A percentile compares a stretch with the other conserved stretches of the same genome.
Conservation (phyloP, 2,888 invertebrate species). For the Ceriagrion tenellum region DNA sequence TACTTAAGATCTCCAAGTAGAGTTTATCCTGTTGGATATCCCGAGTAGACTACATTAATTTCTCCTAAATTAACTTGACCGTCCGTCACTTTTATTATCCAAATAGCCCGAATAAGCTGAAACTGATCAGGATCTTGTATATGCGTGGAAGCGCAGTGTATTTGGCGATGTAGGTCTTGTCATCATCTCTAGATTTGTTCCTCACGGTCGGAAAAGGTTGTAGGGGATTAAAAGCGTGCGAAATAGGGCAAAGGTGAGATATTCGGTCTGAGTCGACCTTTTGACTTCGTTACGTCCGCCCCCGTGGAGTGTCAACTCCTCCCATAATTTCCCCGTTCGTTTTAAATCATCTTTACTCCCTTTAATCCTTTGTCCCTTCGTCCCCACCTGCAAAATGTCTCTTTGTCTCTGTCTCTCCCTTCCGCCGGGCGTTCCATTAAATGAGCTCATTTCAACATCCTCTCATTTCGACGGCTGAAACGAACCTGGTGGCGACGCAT, state of each 20-base stretch:
- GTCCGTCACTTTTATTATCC: no score
- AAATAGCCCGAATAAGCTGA: no score
- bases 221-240: not conserved
- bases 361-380: not conserved
- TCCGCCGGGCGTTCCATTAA: not conserved
- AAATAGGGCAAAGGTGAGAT: constrained; percentile 8
- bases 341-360: not conserved
- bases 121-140: no score
- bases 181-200: not conserved
- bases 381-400: not conserved
- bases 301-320: not conserved
- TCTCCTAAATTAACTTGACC: no score
- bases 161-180: not conserved
- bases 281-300: not conserved
- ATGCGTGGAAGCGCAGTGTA: no score
- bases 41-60: no score
- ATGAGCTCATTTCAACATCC: not conserved
- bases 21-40: no score
- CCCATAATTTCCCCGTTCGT: not conserved
- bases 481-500: not conserved
- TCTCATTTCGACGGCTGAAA: not conserved
- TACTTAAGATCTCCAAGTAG: no score
- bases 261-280: not conserved
- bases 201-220: not conserved
- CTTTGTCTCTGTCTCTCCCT: not conserved